A percentile compares a stretch with the other conserved stretches of the same genome.
phyloP scores from a whole-genome alignment of 2,888 invertebrate genomes.

The Caenorhabditis japonica region DNA sequence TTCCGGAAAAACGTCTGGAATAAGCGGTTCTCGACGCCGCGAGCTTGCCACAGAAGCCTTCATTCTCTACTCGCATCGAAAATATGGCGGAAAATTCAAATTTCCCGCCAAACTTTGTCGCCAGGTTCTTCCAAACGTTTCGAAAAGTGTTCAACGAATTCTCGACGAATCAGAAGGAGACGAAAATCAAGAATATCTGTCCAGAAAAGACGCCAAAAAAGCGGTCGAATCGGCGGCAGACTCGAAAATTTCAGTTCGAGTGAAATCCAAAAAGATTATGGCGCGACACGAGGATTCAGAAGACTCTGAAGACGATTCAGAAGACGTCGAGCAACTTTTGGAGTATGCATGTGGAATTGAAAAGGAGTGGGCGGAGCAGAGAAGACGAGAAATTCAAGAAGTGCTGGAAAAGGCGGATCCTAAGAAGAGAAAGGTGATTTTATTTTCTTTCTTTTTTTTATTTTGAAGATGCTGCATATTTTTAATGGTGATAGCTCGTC shows the following conservation, averaged over 20 bases:
- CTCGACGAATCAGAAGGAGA: neutral
- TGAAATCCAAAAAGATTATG: neutral
- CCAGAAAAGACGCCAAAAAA: neutral
- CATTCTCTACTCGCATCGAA: conserved; percentile 19
- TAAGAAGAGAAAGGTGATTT: too few relatives aligned
- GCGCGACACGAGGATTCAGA: neutral
- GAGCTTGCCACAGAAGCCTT: conserved; percentile 15
- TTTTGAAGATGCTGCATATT: too few relatives aligned
- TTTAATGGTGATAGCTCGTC: too few relatives aligned
- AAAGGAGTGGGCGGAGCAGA: too few relatives aligned
- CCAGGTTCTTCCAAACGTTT: neutral
- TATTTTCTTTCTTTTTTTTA: too few relatives aligned
- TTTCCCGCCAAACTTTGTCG: conserved; percentile 26
- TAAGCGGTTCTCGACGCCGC: too few relatives aligned
- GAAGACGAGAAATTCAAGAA: too few relatives aligned
- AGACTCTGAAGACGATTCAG: neutral
- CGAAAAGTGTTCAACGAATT: neutral
- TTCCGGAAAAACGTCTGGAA: too few relatives aligned
- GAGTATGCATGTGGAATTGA: too few relatives aligned
- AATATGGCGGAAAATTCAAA: conserved; percentile 18
- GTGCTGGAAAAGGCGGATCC: too few relatives aligned
- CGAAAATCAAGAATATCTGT: conserved; percentile 15
- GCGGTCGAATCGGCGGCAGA: conserved; percentile 8
- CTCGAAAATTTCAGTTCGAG: too few relatives aligned
- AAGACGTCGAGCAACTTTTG: too few relatives aligned